Base-by-base conservation (phyloP, 2,888 invertebrate genomes). In the Drosophila infuscata region DNA sequence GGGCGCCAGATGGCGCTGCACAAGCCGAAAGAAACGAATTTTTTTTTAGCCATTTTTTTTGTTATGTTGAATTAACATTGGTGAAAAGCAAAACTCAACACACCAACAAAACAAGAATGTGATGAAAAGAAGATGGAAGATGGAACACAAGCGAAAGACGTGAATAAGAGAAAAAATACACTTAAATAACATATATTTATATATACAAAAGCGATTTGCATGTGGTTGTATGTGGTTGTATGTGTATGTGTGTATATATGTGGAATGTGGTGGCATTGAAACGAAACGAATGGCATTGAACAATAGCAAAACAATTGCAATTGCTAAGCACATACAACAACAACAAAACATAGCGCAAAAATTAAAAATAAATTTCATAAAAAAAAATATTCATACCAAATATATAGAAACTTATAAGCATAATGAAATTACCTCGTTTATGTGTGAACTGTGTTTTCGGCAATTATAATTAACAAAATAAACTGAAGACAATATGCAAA, bases 351-450 rank as follows among this genome's bases (percentile, higher is more conserved):
- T 9, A 25, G 25, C 32, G n/a, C 2, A 61, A 58, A 20, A 54
- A 48, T 46, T 15, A 3, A 61, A 52, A 25, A 35, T 29, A 46
- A 51, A 33, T 12, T 51, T 30, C 35, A 56, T 9, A 17, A 49
- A 48, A 35, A 15, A 17, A 53, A 35, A 41, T 20, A 57, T 29
- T 38, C 6, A 25, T 15, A 8, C 3, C 46, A 12, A 35, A 41
- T 38, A 3, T 38, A 32, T 49, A 3, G 11, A n/a, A 58, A 58
- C 15, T 52, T 12, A n/a, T 53, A 32, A 46, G 46, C 43, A 46
- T 54, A 49, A 65, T 62, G 30, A 49, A 76, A 76, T 58, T 77
- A 76, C 73, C 76, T 76, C 67, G 57, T 64, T 73, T 58, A 77
- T 77, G 57, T 48, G 46, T 63, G 51, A 76, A 63, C 54, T 76